These are phyloP conservation scores for Corythornis madagascariensis DNA, from an alignment of 2,113 vertebrate species.

Conservation along the genomic window DNA sequence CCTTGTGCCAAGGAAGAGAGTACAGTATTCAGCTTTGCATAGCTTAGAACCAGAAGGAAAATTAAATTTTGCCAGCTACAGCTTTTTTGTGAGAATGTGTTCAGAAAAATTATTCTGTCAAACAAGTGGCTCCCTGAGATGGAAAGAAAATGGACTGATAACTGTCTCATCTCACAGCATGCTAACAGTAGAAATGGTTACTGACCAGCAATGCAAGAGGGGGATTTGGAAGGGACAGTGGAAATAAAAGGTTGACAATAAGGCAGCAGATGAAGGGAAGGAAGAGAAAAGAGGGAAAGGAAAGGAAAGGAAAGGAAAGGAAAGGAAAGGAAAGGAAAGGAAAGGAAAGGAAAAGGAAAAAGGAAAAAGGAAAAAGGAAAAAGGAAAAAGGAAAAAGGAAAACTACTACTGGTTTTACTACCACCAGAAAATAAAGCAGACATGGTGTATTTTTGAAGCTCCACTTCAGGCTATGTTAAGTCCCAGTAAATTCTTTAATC, in stretches of 20 bases:
- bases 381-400: background rate
- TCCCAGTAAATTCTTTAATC: background rate
- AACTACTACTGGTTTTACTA: background rate
- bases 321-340: too few species aligned
- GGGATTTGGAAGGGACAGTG: background rate
- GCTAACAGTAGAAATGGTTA: background rate
- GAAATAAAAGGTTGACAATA: background rate
- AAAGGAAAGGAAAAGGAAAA: too few species aligned
- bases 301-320: too few species aligned
- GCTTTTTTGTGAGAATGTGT: background rate
- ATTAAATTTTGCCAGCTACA: background rate
- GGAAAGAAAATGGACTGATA: background rate
- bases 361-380: too few species aligned
- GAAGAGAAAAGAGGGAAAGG: too few species aligned
- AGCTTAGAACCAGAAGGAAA: background rate
- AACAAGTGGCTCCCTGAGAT: background rate
- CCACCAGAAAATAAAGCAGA: background rate
- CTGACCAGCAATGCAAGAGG: background rate
- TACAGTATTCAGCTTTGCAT: fast-evolving
- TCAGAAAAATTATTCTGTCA: background rate
- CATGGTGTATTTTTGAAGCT: background rate
- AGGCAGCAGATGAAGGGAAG: background rate
- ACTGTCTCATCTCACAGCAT: background rate
- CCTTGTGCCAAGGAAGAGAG: background rate
- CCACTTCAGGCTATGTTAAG: background rate